Conservation (phyloP, 2,113 vertebrate species). For the Heterotilapia buettikoferi region DNA sequence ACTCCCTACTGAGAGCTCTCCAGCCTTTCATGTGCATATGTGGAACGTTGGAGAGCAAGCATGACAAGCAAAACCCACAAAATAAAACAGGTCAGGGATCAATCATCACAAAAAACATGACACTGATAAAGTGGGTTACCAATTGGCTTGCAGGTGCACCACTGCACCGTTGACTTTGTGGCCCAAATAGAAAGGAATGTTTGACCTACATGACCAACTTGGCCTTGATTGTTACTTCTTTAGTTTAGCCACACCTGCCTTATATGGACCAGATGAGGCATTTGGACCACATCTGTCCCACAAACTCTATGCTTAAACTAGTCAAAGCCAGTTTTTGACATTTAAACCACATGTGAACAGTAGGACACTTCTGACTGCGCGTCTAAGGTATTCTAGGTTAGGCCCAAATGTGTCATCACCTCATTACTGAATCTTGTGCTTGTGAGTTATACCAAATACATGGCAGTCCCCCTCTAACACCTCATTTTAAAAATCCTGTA, state of each 20-base stretch:
- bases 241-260: not conserved
- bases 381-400: not conserved
- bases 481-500: not conserved
- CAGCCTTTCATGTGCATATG: not conserved
- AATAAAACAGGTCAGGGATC: not conserved
- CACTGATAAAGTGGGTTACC: not conserved
- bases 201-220: not conserved
- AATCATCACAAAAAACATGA: not conserved
- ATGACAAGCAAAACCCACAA: not conserved
- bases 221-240: not conserved
- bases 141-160: not conserved
- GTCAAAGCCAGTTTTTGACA: not conserved
- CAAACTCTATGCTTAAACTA: not conserved
- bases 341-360: not conserved
- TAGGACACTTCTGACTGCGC: not conserved
- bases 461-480: not conserved
- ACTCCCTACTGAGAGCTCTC: not conserved
- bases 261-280: not conserved
- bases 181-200: not conserved
- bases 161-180: not conserved
- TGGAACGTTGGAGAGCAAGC: not conserved
- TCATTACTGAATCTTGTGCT: not conserved
- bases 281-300: not conserved
- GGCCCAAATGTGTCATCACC: not conserved
- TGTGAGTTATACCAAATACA: not conserved